A percentile compares a stretch with the other conserved stretches of the same genome.
These are phyloP conservation scores for Pseudobourletiella spinata DNA, from an alignment of 1,140 invertebrate species.

Conservation along the genomic window DNA sequence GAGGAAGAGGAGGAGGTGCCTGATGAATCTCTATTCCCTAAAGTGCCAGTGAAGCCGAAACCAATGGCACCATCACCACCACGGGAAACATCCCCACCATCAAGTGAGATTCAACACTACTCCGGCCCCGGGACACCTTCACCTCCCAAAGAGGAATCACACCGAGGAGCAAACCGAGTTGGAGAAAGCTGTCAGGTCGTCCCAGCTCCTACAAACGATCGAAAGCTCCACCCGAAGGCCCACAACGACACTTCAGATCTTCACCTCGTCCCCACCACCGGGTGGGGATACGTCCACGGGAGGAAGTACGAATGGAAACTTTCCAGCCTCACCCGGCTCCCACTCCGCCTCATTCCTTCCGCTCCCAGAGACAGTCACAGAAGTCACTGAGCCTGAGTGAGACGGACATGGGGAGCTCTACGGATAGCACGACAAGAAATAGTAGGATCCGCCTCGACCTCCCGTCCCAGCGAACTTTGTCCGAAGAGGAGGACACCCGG, in stretches of 20 bases:
- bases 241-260: background rate
- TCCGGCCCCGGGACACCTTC: too few relatives aligned
- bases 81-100: too few relatives aligned
- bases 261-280: background rate
- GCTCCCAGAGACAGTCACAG: constrained; percentile 21
- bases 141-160: background rate
- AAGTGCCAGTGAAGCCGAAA: too few relatives aligned
- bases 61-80: too few relatives aligned
- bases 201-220: constrained; percentile 14
- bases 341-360: constrained; percentile 20
- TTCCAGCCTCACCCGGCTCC: constrained; percentile 12
- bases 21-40: too few relatives aligned
- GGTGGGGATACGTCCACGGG: background rate
- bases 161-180: constrained; percentile 15
- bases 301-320: background rate
- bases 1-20: background rate
- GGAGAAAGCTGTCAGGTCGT: constrained; percentile 15
- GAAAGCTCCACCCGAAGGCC: background rate
- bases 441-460: constrained; percentile 56
- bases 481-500: constrained; percentile 69
- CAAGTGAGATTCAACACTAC: too few relatives aligned
- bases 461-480: constrained; percentile 45
- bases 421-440: constrained; percentile 41
- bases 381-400: constrained; percentile 30
- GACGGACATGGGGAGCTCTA: constrained; percentile 35